A percentile compares a stretch with the other conserved stretches of the same genome.
phyloP scores from a whole-genome alignment of 2,797 vertebrate genomes.

The Gymnodraco acuticeps region DNA sequence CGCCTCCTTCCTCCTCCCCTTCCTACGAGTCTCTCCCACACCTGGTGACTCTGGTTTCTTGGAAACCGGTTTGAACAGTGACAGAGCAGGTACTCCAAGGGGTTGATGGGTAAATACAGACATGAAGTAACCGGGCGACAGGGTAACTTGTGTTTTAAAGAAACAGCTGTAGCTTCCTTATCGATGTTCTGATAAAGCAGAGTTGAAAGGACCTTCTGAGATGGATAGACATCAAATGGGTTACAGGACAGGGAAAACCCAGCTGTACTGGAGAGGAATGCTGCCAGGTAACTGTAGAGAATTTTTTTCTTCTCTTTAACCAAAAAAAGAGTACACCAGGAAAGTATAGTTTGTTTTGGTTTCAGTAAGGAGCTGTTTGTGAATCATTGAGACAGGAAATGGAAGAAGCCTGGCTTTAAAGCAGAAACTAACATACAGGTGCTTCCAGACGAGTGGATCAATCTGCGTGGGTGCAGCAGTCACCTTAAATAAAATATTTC shows the following conservation, averaged over 20 bases:
- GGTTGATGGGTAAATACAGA: slow-evolving; percentile 39
- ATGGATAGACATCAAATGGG: slow-evolving; percentile 38
- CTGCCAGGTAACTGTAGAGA: slow-evolving; percentile 65
- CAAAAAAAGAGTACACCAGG: accelerated
- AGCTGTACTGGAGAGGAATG: slow-evolving; percentile 28
- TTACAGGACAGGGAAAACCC: neutral
- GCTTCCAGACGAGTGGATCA: neutral
- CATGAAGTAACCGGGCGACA: slow-evolving; percentile 4
- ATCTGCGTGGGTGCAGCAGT: slow-evolving; percentile 23
- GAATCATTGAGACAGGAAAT: neutral
- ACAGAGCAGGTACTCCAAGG: slow-evolving; percentile 6
- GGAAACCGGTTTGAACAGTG: slow-evolving; percentile 78
- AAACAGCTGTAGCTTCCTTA: neutral
- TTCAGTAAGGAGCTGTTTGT: neutral
- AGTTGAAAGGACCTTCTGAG: neutral
- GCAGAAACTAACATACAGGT: slow-evolving; percentile 16
- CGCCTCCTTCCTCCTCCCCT: slow-evolving; percentile 28
- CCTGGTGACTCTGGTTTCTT: slow-evolving; percentile 60
- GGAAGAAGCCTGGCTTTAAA: slow-evolving; percentile 11
- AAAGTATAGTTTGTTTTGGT: neutral
- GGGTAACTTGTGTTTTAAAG: slow-evolving; percentile 13
- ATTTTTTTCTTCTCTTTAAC: neutral
- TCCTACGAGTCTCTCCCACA: slow-evolving; percentile 13
- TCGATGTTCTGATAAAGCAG: slow-evolving; percentile 4
- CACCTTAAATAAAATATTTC: slow-evolving; percentile 43